Base-by-base conservation (phyloP, 64 coral and sea anemone species). In the Exaiptasia diaphana region DNA sequence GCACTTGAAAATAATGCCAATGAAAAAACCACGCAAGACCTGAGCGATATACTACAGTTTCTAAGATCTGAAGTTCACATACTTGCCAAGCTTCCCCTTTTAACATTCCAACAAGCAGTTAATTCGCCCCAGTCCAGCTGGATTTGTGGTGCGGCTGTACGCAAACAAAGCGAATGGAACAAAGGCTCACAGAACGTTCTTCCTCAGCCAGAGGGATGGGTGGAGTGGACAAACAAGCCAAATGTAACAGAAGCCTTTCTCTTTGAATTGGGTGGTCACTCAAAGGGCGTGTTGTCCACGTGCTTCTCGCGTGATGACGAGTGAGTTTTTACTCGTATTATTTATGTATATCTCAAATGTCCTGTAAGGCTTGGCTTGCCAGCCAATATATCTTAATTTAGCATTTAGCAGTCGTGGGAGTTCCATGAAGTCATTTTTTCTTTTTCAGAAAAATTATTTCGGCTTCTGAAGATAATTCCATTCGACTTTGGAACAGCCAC, bases 171-270 rank as follows among this genome's bases (percentile, higher is more conserved):
- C 3, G 49, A 23, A 36, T 74, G 74, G 36, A 32, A 18, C 2
- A 28, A 85, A 0, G 39, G 41, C 0, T 24, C 82, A 22, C 53
- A 85, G 34, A 60, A 63, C 46, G 57, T 64, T 31, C 46, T 75
- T 7, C 41, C 82, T 62, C 22, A 18, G 1, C 82, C 82, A 62
- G 56, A 85, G 25, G 53, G 82, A 41, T 85, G 82, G 82, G 54
- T 85, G 15, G 82, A 85, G 38, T 85, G 82, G 82, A 61, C 75
- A 15, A 85, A 85, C 57, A 85, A 85, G 38, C 69, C 70, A 37
- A 23, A 85, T 18, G 40, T 75, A 17, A 28, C 82, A 3, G 70
- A 85, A 38, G 82, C 82, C 15, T 85, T 85, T 27, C 53, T 74
- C 38, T 58, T 85, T 61, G 82, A 85, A 64, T 65, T 85, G 53